phyloP scores from a whole-genome alignment of 2,113 vertebrate genomes.

The Anoplopoma fimbria region DNA sequence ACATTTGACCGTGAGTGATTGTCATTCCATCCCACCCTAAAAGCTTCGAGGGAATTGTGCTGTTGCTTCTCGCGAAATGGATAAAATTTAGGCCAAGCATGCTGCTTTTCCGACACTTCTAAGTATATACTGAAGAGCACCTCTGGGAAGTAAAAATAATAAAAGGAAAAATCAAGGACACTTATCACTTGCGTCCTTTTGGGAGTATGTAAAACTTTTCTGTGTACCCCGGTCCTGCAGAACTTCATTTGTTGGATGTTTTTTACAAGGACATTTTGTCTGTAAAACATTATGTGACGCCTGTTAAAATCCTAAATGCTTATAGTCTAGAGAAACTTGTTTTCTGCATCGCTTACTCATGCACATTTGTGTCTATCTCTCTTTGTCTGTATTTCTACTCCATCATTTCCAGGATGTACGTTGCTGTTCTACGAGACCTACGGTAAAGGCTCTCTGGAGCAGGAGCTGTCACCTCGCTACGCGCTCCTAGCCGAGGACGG shows the following conservation, averaged over 20 bases:
- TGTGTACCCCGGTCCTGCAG: neutral
- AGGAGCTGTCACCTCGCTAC: conserved; percentile 88
- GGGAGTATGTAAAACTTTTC: conserved; percentile 7
- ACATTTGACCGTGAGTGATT: conserved; percentile 24
- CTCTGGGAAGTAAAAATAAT: neutral
- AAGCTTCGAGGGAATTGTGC: conserved; percentile 26
- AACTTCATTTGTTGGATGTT: conserved; percentile 5
- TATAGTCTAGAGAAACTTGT: neutral
- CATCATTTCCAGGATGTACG: conserved; percentile 88
- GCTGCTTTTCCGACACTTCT: neutral
- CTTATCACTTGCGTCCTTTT: neutral
- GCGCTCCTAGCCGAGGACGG: conserved; percentile 94
- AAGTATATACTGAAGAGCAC: conserved; percentile 18
- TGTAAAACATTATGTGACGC: neutral
- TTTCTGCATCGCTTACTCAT: neutral
- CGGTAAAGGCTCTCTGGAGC: conserved; percentile 88
- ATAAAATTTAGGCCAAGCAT: conserved; percentile 20
- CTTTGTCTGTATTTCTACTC: neutral
- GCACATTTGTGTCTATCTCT: neutral
- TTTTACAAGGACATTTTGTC: conserved; percentile 16
- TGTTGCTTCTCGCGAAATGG: conserved; percentile 14
- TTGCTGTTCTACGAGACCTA: conserved; percentile 96
- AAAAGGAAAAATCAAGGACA: conserved; percentile 4
- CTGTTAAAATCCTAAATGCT: neutral
- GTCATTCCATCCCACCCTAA: neutral